Base-by-base conservation (phyloP, 2,113 vertebrate species). In the Chionis minor region DNA sequence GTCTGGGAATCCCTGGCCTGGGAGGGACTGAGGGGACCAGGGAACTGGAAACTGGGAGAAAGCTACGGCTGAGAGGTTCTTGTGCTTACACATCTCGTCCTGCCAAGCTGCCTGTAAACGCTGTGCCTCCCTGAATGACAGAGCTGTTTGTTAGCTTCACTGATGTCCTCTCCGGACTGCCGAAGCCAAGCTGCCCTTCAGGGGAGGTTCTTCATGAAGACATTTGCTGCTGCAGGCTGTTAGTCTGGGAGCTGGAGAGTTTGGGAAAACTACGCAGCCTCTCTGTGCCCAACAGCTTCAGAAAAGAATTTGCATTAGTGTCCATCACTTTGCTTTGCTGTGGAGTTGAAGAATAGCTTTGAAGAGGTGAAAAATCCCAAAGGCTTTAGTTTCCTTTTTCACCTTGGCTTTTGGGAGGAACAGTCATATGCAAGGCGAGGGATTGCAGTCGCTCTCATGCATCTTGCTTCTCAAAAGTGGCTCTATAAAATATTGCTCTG, bases 11-110 rank as follows among this genome's bases (percentile, higher is more conserved):
- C 42, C 47, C 30, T 66, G 55, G 12, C 27, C 42, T 58, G 45
- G 33, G n/a, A 35, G 47, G 5, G 8, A 8, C 0, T 32, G 14
- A 9, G 33, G 30, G 14, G 6, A 32, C 5, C 19, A 13, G 28
- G 30, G 24, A n/a, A 13, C 63, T 72, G 71, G n/a, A 27, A 55
- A n/a, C n/a, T 32, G 33, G 21, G 14, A 44, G 15, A 7, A 49
- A 28, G 59, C 40, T 28, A 0, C 1, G 10, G 40, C 63, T 73
- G 22, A 2, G 13, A 30, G 42, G 6, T 51, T 38, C 38, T 51
- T 15, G 27, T 65, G 28, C 47, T 52, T 42, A 4, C 1, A 2
- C 1, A 0, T 14, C 13, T n/a, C 9, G 32, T 10, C 27, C 61
- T 74, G 47, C 8, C 44, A 51, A 67, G 38, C 78, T 71, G 65